Evolutionary conservation across 2,113 vertebrate species (phyloP).

Genomic region (Ginglymostoma cirratum): DNA sequence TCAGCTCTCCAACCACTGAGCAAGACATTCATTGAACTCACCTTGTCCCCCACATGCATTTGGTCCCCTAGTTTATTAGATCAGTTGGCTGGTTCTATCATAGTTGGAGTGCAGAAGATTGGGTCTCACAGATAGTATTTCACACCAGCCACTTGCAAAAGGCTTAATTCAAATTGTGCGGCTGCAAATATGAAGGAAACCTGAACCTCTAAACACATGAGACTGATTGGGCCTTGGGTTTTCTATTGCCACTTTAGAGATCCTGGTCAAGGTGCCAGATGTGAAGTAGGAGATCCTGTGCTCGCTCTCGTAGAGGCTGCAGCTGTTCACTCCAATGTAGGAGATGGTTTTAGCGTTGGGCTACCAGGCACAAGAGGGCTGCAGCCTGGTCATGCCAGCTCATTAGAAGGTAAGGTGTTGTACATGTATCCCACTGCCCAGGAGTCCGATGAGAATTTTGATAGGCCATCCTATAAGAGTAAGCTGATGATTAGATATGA

Average conservation of each 20-base stretch:
- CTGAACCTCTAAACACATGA: too few species aligned
- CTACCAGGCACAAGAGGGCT: not conserved
- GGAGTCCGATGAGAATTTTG: not conserved
- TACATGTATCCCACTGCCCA: not conserved
- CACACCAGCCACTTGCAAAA: not conserved
- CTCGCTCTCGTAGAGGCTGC: too few species aligned
- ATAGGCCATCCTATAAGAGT: not conserved
- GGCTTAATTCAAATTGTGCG: not conserved
- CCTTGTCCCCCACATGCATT: not conserved
- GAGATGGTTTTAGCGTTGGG: too few species aligned
- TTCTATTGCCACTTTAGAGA: too few species aligned
- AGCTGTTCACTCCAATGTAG: too few species aligned
- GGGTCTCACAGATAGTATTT: not conserved
- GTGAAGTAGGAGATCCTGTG: too few species aligned
- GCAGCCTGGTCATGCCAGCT: too few species aligned
- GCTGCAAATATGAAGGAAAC: not conserved
- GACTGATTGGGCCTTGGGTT: too few species aligned
- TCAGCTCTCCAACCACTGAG: too few species aligned
- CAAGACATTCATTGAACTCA: not conserved
- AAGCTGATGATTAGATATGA: not conserved
- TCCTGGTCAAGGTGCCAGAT: too few species aligned
- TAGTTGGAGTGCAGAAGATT: not conserved
- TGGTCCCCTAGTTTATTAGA: too few species aligned
- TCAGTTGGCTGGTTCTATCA: not conserved
- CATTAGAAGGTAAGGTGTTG: not conserved